Percentiles rank a stretch among this genome's conserved stretches.
These are phyloP conservation scores for Athene noctua DNA, from an alignment of 2,113 vertebrate genomes.

Conservation along the genomic window DNA sequence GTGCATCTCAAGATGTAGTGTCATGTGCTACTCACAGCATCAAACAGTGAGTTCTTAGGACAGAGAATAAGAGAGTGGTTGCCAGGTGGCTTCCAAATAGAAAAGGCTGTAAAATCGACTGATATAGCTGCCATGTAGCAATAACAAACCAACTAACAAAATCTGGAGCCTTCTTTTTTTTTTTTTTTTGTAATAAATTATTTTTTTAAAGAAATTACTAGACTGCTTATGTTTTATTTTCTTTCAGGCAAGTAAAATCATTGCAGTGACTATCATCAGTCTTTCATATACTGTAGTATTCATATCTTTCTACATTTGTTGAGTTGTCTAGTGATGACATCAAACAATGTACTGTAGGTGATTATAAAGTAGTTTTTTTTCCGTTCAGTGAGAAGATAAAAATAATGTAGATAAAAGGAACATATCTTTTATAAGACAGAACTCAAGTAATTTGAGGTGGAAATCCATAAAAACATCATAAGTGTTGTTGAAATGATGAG, in stretches of 20 bases:
- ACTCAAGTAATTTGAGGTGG: slow-evolving; percentile 21
- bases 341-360: slow-evolving; percentile 36
- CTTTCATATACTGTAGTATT: slow-evolving; percentile 22
- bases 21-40: background rate
- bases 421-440: slow-evolving; percentile 23
- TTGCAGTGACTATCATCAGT: background rate
- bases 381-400: slow-evolving; percentile 28
- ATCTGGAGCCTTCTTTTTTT: background rate
- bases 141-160: background rate
- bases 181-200: background rate
- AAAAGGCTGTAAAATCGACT: background rate
- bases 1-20: background rate
- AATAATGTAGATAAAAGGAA: slow-evolving; percentile 52
- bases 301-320: background rate
- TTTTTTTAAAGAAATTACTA: background rate
- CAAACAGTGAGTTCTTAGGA: background rate
- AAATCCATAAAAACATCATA: background rate
- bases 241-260: background rate
- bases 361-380: slow-evolving; percentile 18
- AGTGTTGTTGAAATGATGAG: slow-evolving; percentile 40
- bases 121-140: background rate
- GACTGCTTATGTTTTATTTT: background rate
- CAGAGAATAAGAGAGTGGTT: background rate
- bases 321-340: slow-evolving; percentile 32
- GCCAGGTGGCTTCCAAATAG: background rate